Evolutionary conservation across 2,888 invertebrate genomes (phyloP).

Genomic region (Bembecia ichneumoniformis): DNA sequence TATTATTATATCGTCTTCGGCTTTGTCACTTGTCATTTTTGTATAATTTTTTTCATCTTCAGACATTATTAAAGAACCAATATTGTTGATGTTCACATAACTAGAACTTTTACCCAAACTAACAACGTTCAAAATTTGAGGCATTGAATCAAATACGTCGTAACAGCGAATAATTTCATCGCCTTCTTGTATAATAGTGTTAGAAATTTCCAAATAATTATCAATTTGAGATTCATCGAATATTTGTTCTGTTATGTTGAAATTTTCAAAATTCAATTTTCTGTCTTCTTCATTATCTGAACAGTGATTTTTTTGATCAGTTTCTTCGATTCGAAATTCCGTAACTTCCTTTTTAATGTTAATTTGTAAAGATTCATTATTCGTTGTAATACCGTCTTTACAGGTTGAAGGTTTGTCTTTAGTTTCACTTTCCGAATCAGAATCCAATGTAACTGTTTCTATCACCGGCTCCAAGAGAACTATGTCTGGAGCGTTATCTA

Average conservation of each 20-base stretch:
- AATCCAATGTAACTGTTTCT: constrained; percentile 43
- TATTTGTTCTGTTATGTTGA: background rate
- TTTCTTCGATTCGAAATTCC: background rate
- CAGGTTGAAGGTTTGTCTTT: constrained; percentile 5
- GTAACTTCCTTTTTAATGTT: too few species aligned
- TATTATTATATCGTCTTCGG: background rate
- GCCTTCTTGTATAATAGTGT: background rate
- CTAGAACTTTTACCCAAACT: too few species aligned
- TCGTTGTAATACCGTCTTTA: background rate
- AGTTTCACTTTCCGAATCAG: constrained; percentile 21
- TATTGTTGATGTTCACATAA: too few species aligned
- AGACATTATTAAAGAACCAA: background rate
- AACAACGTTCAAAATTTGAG: background rate
- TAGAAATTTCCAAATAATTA: background rate
- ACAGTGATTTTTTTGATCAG: background rate
- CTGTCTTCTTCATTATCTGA: background rate
- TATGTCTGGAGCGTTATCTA: constrained; percentile 36
- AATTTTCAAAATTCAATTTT: background rate
- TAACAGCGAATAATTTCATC: background rate
- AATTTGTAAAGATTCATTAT: background rate
- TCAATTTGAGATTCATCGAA: background rate
- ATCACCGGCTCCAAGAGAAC: constrained; percentile 39
- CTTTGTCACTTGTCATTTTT: constrained; percentile 5
- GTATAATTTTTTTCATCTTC: constrained; percentile 9
- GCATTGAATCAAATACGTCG: background rate